Conservation (phyloP, 2,113 vertebrate genomes). For the Salminus brasiliensis region DNA sequence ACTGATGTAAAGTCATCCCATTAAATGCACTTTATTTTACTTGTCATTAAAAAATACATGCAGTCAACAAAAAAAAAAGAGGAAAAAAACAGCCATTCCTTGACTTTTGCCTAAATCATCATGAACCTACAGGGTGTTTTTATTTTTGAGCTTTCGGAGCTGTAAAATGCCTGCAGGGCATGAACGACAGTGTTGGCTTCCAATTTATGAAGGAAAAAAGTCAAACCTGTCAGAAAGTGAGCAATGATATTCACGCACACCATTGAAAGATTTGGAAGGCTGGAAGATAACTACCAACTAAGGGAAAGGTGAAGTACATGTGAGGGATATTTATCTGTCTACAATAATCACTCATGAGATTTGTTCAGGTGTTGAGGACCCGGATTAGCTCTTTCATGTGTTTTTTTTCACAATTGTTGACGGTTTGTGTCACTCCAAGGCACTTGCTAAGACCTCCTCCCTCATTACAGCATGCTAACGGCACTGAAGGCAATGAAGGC, state of each 20-base stretch:
- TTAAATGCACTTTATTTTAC: neutral
- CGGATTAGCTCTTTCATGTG: too few relatives aligned
- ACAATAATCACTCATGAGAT: neutral
- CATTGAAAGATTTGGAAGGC: too few relatives aligned
- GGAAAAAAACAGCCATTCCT: neutral
- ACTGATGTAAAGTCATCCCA: neutral
- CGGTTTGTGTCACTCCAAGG: too few relatives aligned
- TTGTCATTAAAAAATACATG: neutral
- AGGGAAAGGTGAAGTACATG: neutral
- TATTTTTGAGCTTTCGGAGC: neutral
- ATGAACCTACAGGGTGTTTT: neutral
- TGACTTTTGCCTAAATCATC: neutral
- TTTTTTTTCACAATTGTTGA: too few relatives aligned
- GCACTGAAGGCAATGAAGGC: too few relatives aligned
- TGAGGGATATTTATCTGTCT: neutral
- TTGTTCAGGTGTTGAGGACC: slow-evolving; percentile 3
- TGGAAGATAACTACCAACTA: neutral
- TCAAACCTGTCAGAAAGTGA: neutral
- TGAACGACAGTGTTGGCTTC: neutral
- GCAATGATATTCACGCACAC: neutral
- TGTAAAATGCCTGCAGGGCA: neutral
- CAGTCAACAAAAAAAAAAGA: neutral
- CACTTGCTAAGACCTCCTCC: too few relatives aligned
- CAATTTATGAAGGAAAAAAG: slow-evolving; percentile 6
- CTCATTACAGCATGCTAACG: too few relatives aligned